These are phyloP conservation scores for Gymnogyps californianus DNA, from an alignment of 2,113 vertebrate genomes.

Conservation along the genomic window DNA sequence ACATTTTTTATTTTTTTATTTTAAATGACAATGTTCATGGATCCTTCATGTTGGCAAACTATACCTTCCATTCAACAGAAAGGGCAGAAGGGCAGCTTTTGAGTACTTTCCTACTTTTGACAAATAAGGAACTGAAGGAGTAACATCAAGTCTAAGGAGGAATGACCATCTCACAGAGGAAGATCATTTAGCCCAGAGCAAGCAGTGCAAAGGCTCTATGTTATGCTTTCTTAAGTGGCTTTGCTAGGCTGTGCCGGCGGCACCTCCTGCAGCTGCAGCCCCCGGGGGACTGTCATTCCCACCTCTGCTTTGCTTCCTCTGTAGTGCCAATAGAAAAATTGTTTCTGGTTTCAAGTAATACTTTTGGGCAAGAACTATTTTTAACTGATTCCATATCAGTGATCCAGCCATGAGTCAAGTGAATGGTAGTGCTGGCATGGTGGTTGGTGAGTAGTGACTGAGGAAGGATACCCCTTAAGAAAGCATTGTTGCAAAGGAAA, in stretches of 20 bases:
- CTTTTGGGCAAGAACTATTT: background rate
- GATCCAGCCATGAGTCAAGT: background rate
- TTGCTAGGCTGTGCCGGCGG: background rate
- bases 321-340: background rate
- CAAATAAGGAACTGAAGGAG: background rate
- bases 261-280: background rate
- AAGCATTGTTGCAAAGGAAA: background rate
- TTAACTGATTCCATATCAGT: background rate
- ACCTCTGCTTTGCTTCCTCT: background rate
- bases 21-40: background rate
- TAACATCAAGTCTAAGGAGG: background rate
- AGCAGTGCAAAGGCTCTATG: background rate
- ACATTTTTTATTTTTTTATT: background rate
- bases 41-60: background rate
- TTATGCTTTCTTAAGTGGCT: background rate
- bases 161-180: background rate
- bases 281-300: background rate
- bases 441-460: background rate
- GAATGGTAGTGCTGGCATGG: background rate
- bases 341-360: background rate
- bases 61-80: background rate
- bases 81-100: background rate
- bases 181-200: background rate
- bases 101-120: background rate
- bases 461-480: background rate